Conservation (phyloP, 1,140 invertebrate species). For the Heliconius eleuchia region DNA sequence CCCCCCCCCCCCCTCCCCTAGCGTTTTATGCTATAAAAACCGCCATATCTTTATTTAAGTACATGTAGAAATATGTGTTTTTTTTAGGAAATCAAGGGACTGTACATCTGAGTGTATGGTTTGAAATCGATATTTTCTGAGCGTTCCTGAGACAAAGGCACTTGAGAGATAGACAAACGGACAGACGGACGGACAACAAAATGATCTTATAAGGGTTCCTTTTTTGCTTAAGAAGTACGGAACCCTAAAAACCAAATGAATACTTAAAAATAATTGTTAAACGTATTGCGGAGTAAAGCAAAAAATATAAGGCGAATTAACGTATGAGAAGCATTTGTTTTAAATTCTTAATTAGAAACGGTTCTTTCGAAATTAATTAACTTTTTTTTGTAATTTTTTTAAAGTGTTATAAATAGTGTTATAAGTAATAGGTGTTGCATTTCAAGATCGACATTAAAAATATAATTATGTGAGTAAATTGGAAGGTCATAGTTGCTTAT, state of each 20-base stretch:
- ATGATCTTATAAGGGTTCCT: too few relatives aligned
- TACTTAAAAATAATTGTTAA: slow-evolving; percentile 14
- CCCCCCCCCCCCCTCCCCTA: too few relatives aligned
- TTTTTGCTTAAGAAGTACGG: too few relatives aligned
- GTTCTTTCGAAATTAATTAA: slow-evolving; percentile 18
- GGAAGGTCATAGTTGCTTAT: background rate
- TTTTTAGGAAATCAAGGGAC: too few relatives aligned
- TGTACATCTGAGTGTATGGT: too few relatives aligned
- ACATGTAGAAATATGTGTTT: too few relatives aligned
- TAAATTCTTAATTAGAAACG: slow-evolving; percentile 24
- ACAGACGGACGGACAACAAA: too few relatives aligned
- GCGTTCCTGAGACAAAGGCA: too few relatives aligned
- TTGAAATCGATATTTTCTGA: too few relatives aligned
- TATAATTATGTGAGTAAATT: background rate
- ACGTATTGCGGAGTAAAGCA: background rate
- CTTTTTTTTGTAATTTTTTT: background rate
- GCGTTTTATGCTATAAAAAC: too few relatives aligned
- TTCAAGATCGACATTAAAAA: background rate
- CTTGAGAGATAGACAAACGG: too few relatives aligned
- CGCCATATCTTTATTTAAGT: too few relatives aligned
- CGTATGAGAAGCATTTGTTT: background rate
- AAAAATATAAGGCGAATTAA: slow-evolving; percentile 3
- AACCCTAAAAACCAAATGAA: background rate
- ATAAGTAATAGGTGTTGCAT: slow-evolving; percentile 2
- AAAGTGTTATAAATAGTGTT: background rate